phyloP scores from a whole-genome alignment of 2,797 vertebrate species.

The Sciaenops ocellatus region DNA sequence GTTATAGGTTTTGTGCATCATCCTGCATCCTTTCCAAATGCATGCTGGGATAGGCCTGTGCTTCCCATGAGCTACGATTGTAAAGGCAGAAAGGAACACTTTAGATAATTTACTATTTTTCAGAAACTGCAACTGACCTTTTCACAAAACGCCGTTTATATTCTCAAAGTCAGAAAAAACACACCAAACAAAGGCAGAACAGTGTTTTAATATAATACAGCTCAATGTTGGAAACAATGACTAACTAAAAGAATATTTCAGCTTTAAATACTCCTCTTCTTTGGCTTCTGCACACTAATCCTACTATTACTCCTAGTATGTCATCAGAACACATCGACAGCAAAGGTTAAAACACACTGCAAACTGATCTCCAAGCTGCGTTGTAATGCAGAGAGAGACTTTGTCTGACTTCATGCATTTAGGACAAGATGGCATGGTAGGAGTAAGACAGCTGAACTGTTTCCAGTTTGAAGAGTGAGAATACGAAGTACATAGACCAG shows the following conservation, averaged over 20 bases:
- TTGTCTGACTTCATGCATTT: not conserved
- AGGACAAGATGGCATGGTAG: not conserved
- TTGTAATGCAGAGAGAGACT: not conserved
- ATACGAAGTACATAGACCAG: not conserved
- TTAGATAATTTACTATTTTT: not conserved
- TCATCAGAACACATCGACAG: not conserved
- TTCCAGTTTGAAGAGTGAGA: not conserved
- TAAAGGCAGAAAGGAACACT: not conserved
- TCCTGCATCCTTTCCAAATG: not conserved
- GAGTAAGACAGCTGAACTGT: not conserved
- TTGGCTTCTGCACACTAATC: not conserved
- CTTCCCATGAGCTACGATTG: not conserved
- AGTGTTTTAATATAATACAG: not conserved
- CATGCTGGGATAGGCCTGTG: not conserved
- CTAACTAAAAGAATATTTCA: not conserved
- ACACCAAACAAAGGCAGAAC: conserved; percentile 2
- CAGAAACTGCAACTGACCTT: conserved; percentile 1
- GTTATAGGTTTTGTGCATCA: not conserved
- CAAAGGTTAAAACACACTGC: not conserved
- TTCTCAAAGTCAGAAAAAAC: conserved; percentile 24
- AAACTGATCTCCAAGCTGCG: not conserved
- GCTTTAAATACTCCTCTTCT: not conserved
- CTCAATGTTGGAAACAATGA: conserved; percentile 11
- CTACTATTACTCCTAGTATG: too few relatives aligned
- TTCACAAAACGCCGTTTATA: not conserved